These are phyloP conservation scores for Frankliniella intonsa DNA, from an alignment of 2,888 invertebrate species.

Conservation along the genomic window DNA sequence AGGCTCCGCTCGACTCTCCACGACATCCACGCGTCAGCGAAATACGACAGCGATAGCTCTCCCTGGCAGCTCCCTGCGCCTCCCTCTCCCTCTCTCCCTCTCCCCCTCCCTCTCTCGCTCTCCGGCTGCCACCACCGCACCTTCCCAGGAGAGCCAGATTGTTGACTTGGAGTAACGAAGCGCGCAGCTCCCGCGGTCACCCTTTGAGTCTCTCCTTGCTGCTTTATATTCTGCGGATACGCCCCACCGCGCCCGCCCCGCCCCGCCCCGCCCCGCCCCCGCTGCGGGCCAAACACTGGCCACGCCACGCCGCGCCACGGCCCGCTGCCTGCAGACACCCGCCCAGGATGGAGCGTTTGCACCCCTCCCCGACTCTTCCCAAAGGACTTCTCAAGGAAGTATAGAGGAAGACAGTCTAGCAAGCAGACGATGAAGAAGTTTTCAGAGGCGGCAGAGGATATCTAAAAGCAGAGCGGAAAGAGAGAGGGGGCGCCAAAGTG, in stretches of 20 bases:
- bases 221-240: background rate
- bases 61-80: background rate
- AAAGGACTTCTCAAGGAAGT: too few relatives aligned
- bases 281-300: background rate
- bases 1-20: background rate
- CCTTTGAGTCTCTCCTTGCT: background rate
- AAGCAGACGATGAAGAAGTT: background rate
- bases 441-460: too few relatives aligned
- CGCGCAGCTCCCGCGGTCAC: background rate
- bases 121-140: background rate
- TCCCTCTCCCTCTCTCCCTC: background rate
- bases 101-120: background rate
- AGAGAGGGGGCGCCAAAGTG: too few relatives aligned
- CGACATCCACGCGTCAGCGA: too few relatives aligned
- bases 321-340: too few relatives aligned
- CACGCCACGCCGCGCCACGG: too few relatives aligned
- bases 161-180: slow-evolving; percentile 19
- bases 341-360: background rate
- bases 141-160: background rate
- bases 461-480: too few relatives aligned
- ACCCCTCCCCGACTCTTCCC: background rate
- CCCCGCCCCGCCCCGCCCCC: background rate
- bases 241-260: background rate
- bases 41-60: background rate
- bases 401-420: background rate